phyloP scores from a whole-genome alignment of 2,888 invertebrate species.

The Caenorhabditis doughertyi region DNA sequence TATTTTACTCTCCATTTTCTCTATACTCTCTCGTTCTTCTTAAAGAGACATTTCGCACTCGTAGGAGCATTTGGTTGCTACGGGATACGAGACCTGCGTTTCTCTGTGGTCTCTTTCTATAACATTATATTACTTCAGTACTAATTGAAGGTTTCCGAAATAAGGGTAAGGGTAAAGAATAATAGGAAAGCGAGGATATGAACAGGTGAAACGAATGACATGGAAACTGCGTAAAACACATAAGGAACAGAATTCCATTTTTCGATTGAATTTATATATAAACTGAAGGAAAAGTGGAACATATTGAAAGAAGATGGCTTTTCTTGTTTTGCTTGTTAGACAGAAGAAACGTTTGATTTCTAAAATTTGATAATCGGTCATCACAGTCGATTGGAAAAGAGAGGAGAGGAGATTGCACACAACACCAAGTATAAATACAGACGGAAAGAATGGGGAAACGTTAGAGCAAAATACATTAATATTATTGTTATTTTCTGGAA shows the following conservation, averaged over 20 bases:
- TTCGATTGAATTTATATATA: no score
- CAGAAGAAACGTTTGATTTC: no score
- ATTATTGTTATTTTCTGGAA: constrained; percentile 14
- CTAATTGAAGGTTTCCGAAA: constrained; percentile 26
- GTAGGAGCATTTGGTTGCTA: constrained; percentile 19
- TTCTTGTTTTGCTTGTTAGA: no score
- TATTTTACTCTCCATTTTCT: constrained; percentile 21
- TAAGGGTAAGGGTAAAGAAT: constrained; percentile 8
- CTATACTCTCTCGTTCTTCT: constrained; percentile 4
- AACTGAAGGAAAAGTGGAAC: no score
- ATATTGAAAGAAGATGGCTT: no score
- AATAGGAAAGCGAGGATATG: not conserved
- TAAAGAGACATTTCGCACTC: constrained; percentile 42
- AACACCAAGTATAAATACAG: constrained; percentile 50
- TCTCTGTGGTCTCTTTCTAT: constrained; percentile 10
- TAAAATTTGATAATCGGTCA: constrained; percentile 15
- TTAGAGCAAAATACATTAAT: constrained; percentile 32
- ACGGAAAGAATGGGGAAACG: not conserved
- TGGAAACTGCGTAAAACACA: no score
- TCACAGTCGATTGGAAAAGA: constrained; percentile 30
- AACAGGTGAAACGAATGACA: constrained; percentile 13
- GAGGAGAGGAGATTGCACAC: constrained; percentile 41
- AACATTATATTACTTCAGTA: not conserved
- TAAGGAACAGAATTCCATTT: not conserved
- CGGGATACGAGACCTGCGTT: not conserved